A percentile compares a stretch with the other conserved stretches of the same genome.
phyloP scores from a whole-genome alignment of 2,113 vertebrate species.

The Hemibagrus wyckioides region DNA sequence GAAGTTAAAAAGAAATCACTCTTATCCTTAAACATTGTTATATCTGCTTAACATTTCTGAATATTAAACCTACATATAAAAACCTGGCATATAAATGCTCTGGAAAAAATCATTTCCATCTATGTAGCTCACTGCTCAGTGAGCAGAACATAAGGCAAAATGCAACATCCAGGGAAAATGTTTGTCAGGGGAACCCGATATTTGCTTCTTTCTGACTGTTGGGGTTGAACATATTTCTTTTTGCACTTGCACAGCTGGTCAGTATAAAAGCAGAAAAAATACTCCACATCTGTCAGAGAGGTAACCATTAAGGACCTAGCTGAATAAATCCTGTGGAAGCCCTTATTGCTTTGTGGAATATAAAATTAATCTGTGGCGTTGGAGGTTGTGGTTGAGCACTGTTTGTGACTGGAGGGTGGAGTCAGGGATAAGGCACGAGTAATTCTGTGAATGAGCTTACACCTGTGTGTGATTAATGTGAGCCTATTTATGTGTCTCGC shows the following conservation, averaged over 20 bases:
- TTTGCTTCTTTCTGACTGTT: background rate
- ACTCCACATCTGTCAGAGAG: background rate
- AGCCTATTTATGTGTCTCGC: background rate
- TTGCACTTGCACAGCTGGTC: background rate
- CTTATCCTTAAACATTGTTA: background rate
- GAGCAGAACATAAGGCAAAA: background rate
- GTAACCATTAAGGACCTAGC: background rate
- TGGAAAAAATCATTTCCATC: background rate
- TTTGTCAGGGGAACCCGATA: background rate
- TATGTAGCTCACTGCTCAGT: background rate
- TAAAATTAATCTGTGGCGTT: background rate
- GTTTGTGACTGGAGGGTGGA: background rate
- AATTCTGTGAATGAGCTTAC: background rate
- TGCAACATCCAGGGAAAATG: background rate
- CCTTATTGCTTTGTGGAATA: background rate
- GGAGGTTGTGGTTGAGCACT: background rate
- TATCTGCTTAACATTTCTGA: background rate
- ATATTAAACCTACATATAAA: background rate
- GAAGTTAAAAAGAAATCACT: background rate
- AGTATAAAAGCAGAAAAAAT: background rate
- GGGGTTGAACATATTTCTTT: background rate
- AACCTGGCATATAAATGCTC: background rate
- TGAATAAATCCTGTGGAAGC: background rate
- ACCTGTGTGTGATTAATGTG: background rate
- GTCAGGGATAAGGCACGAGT: background rate